These are phyloP conservation scores for Diabrotica balteata DNA, from an alignment of 2,888 invertebrate species.

Conservation along the genomic window DNA sequence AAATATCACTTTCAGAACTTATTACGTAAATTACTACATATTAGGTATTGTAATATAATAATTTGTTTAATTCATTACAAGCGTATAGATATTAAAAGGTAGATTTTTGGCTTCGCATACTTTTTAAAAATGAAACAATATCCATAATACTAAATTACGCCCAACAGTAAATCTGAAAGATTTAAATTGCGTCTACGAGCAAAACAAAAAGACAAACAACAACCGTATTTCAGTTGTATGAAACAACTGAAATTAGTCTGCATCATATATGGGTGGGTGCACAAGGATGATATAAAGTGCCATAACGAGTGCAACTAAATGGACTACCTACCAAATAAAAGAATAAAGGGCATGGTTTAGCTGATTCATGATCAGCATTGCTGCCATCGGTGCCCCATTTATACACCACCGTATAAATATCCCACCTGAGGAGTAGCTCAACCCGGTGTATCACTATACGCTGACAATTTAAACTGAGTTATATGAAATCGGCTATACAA, in stretches of 20 bases:
- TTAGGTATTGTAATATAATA: too few relatives aligned
- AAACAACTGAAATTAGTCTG: slow-evolving; percentile 23
- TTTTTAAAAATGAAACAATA: too few relatives aligned
- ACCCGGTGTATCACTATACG: slow-evolving; percentile 26
- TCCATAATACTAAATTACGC: not conserved
- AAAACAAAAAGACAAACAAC: slow-evolving; percentile 4
- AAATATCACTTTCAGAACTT: too few relatives aligned
- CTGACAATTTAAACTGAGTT: slow-evolving; percentile 43
- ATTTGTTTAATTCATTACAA: too few relatives aligned
- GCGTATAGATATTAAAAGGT: too few relatives aligned
- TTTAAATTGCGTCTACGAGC: slow-evolving; percentile 15
- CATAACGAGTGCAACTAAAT: slow-evolving; percentile 24
- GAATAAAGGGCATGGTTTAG: slow-evolving; percentile 24
- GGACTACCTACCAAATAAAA: slow-evolving; percentile 24
- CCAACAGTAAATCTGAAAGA: slow-evolving; percentile 9
- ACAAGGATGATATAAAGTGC: slow-evolving; percentile 27
- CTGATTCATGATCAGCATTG: slow-evolving; percentile 22
- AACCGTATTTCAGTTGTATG: slow-evolving; percentile 16
- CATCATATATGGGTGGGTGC: slow-evolving; percentile 20
- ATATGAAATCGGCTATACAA: slow-evolving; percentile 31
- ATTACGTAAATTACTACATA: too few relatives aligned
- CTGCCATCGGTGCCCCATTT: slow-evolving; percentile 20
- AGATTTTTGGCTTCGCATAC: too few relatives aligned
- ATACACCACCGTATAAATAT: slow-evolving; percentile 24
- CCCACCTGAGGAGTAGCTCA: slow-evolving; percentile 16